These are phyloP conservation scores for Notolabrus celidotus DNA, from an alignment of 2,797 vertebrate genomes.

Conservation along the genomic window DNA sequence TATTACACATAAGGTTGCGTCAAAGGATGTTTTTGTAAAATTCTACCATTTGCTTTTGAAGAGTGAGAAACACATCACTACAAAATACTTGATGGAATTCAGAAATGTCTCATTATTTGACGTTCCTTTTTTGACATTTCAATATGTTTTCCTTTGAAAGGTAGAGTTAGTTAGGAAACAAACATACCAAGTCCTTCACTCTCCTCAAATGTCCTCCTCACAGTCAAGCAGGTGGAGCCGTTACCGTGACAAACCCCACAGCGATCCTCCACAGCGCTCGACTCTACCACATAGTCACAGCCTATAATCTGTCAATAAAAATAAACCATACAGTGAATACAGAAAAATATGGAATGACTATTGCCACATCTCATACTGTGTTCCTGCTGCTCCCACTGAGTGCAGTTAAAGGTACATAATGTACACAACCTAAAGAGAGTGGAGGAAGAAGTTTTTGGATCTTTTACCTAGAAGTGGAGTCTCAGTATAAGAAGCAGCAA, in stretches of 20 bases:
- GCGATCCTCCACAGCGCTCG: constrained; percentile 90
- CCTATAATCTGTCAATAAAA: constrained; percentile 89
- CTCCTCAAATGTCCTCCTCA: constrained; percentile 91
- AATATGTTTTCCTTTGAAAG: background rate
- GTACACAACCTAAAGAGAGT: too few relatives aligned
- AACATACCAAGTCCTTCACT: constrained; percentile 90
- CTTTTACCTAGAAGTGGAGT: too few relatives aligned
- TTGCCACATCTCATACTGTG: too few relatives aligned
- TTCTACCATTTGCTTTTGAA: too few relatives aligned
- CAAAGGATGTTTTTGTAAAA: too few relatives aligned
- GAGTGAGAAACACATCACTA: background rate
- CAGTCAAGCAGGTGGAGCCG: constrained; percentile 93
- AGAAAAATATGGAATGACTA: too few relatives aligned
- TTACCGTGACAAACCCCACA: constrained; percentile 95
- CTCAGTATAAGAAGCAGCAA: too few relatives aligned
- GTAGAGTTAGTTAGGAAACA: background rate
- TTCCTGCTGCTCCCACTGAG: too few relatives aligned
- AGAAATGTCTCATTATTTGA: background rate
- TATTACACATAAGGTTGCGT: too few relatives aligned
- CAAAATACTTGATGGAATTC: background rate
- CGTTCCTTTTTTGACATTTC: background rate
- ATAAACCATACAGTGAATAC: background rate
- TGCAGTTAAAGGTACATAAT: too few relatives aligned
- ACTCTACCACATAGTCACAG: constrained; percentile 95
- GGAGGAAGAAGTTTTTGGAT: too few relatives aligned